Evolutionary conservation across 1,140 invertebrate genomes (phyloP).

Genomic region (Hyphantria cunea): DNA sequence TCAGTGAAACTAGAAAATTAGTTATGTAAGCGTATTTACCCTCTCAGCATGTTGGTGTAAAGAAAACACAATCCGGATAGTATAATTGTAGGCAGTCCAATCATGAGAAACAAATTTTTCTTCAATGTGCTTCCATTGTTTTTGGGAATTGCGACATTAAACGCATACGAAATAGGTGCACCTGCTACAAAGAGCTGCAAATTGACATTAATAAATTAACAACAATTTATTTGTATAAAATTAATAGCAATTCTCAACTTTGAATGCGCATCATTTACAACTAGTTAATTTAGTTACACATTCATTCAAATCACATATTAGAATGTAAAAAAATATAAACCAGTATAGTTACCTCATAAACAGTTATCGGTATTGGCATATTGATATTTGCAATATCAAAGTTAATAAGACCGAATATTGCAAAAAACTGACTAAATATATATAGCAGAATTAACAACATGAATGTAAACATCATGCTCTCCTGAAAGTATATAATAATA

Average conservation of each 20-base stretch:
- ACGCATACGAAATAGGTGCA: constrained; percentile 70
- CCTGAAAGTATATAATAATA: constrained; percentile 48
- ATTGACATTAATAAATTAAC: neutral
- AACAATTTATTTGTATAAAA: no score
- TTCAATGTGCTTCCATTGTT: constrained; percentile 51
- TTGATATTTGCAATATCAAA: constrained; percentile 72
- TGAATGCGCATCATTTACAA: neutral
- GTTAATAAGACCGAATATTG: constrained; percentile 72
- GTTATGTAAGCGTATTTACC: constrained; percentile 45
- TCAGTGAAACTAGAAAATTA: neutral
- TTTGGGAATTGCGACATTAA: constrained; percentile 63
- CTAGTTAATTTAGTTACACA: no score
- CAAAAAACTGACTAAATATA: constrained; percentile 72
- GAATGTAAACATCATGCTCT: constrained; percentile 76
- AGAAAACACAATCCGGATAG: constrained; percentile 68
- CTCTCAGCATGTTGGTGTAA: constrained; percentile 73
- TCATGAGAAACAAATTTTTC: constrained; percentile 61
- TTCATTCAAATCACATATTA: no score
- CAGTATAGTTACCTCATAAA: constrained; percentile 59
- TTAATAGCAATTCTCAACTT: no score
- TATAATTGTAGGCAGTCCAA: constrained; percentile 60
- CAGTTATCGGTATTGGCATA: constrained; percentile 67
- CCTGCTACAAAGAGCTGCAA: constrained; percentile 72
- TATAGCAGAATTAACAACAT: constrained; percentile 67
- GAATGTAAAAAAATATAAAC: no score